These are phyloP conservation scores for Dendropsophus ebraccatus DNA, from an alignment of 2,113 vertebrate genomes.

Conservation along the genomic window DNA sequence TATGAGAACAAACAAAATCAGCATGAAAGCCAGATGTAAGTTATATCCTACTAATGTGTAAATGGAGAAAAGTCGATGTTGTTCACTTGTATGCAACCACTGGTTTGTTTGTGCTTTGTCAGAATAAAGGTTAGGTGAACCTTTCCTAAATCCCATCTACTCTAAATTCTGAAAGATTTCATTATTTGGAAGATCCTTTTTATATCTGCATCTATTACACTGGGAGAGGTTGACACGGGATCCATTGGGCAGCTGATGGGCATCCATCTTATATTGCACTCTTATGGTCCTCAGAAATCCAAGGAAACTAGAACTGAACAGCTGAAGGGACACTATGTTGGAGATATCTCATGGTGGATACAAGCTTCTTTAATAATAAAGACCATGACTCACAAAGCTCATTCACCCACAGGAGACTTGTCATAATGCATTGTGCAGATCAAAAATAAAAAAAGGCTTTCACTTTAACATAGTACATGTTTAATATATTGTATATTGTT, in stretches of 20 bases:
- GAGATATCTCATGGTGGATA: neutral
- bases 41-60: conserved; percentile 68
- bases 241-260: neutral
- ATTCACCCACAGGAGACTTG: neutral
- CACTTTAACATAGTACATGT: conserved; percentile 13
- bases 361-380: neutral
- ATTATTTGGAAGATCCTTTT: conserved; percentile 2
- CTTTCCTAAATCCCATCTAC: conserved; percentile 32
- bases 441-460: conserved; percentile 1
- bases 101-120: conserved; percentile 80
- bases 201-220: neutral
- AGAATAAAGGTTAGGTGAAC: conserved; percentile 79
- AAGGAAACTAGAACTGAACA: neutral
- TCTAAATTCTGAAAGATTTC: neutral
- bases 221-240: neutral
- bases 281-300: neutral
- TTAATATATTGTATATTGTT: conserved; percentile 37
- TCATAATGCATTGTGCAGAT: conserved; percentile 18
- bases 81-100: conserved; percentile 66
- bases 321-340: neutral
- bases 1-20: conserved; percentile 63
- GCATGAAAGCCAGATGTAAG: conserved; percentile 74
- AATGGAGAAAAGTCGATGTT: conserved; percentile 68
- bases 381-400: neutral
- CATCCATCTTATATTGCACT: conserved; percentile 6